These are phyloP conservation scores for Desoria tigrina DNA, from an alignment of 2,888 invertebrate genomes.

Conservation along the genomic window DNA sequence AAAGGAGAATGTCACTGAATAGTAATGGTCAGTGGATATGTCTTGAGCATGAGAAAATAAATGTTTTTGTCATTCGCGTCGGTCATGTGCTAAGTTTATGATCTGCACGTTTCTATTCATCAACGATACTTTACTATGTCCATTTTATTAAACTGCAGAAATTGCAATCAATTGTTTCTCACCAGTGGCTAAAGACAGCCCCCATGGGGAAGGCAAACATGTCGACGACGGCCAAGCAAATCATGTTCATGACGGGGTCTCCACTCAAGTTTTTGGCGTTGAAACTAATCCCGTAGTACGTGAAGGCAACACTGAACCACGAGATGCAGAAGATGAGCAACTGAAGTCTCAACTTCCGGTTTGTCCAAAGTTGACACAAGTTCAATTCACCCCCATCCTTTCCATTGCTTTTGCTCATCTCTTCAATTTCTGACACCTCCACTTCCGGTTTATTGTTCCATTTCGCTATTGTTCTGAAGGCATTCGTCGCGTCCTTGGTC, in stretches of 20 bases:
- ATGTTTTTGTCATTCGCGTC: too few species aligned
- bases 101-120: too few species aligned
- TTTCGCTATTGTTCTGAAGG: slow-evolving; percentile 36
- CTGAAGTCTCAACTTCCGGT: slow-evolving; percentile 13
- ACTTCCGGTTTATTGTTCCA: slow-evolving; percentile 26
- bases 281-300: slow-evolving; percentile 39
- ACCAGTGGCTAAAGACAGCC: slow-evolving; percentile 29
- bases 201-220: slow-evolving; percentile 30
- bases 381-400: background rate
- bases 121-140: background rate
- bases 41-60: too few species aligned
- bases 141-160: background rate
- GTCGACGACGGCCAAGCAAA: slow-evolving; percentile 33
- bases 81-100: too few species aligned
- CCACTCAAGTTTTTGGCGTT: slow-evolving; percentile 37
- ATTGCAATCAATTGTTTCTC: background rate
- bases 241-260: slow-evolving; percentile 37
- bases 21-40: too few species aligned
- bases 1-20: too few species aligned
- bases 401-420: too few species aligned
- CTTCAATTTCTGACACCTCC: background rate
- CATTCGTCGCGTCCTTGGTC: slow-evolving; percentile 32
- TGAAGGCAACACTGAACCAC: slow-evolving; percentile 27
- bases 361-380: background rate
- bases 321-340: slow-evolving; percentile 27